Evolutionary conservation across 92 coral and sea anemone genomes (phyloP), one percentile per base, ranked within the genome.

Genomic region (Zoanthus gigantus): DNA sequence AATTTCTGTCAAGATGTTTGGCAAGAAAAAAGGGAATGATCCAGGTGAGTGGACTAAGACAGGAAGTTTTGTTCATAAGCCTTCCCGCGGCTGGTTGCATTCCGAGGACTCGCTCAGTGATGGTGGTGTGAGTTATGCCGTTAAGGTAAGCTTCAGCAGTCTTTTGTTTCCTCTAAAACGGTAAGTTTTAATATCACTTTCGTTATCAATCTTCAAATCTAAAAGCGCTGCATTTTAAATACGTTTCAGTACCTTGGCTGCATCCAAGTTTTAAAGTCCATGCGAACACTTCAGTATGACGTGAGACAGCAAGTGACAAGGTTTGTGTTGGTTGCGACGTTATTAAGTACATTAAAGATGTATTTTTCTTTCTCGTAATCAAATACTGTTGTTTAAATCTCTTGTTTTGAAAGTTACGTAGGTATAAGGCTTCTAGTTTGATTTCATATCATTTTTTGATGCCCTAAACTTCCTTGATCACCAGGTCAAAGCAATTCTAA

Each of bases 91-190:
- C 48, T 97, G 99, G 99, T 94, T 97, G 23, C 99, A 97, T 73
- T 91, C 99, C 0, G 99, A 95, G 60, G 95, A 94, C 44, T 94
- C 98, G 53, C 87, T 97, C 42, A 90, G 90, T 37, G 99, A 95
- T 66, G 99, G 99, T 14, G 99, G 99, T 4, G 99, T 97, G 86
- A 95, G 99, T 67, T 97, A 97, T 53, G 99, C 99, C 23, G 96
- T 97, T 42, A 92, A 90, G 92, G 99, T 96, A 82, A 52, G 95
- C 79, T 66, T 42, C 92, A 45, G 72, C 45, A 65, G 0, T 74
- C 75, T n/a, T 29, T 18, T 17, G 42, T 37, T 77, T 8, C 45
- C 31, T 30, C 74, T 69, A 32, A 18, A 67, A 30, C 37, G 18
- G 14, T 6, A 18, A 67, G 18, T 67, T 18, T 23, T 11, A 23